These are phyloP conservation scores for Montipora capricornis DNA, from an alignment of 64 coral and sea anemone genomes.

Conservation along the genomic window DNA sequence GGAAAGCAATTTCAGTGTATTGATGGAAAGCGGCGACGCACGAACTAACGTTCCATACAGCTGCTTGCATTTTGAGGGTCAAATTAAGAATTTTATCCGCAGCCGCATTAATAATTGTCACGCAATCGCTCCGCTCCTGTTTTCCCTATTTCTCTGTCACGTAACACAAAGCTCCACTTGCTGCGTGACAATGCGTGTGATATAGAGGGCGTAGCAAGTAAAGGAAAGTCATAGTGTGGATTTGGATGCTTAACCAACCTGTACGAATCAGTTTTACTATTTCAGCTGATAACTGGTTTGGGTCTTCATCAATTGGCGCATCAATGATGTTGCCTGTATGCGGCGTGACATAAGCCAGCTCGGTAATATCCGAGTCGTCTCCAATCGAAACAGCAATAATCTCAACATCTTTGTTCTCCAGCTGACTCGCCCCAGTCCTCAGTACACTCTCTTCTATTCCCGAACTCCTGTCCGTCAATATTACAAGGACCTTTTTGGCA, in stretches of 20 bases:
- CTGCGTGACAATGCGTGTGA: too few relatives aligned
- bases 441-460: conserved; percentile 20
- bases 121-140: too few relatives aligned
- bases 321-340: conserved; percentile 73
- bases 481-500: conserved; percentile 83
- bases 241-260: neutral
- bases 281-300: conserved; percentile 18
- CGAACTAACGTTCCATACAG: too few relatives aligned
- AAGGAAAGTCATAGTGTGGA: neutral
- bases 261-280: conserved; percentile 3
- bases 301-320: conserved; percentile 46
- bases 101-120: too few relatives aligned
- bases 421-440: conserved; percentile 10
- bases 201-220: too few relatives aligned
- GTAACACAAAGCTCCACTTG: too few relatives aligned
- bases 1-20: neutral
- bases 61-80: too few relatives aligned
- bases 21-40: too few relatives aligned
- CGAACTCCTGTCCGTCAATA: conserved; percentile 76
- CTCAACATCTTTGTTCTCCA: conserved; percentile 67
- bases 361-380: conserved; percentile 2
- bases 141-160: too few relatives aligned
- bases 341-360: conserved; percentile 72
- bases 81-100: too few relatives aligned
- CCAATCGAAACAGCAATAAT: conserved; percentile 76